Evolutionary conservation across 2,797 vertebrate species (phyloP).

Genomic region (Philypnodon macrostomus): DNA sequence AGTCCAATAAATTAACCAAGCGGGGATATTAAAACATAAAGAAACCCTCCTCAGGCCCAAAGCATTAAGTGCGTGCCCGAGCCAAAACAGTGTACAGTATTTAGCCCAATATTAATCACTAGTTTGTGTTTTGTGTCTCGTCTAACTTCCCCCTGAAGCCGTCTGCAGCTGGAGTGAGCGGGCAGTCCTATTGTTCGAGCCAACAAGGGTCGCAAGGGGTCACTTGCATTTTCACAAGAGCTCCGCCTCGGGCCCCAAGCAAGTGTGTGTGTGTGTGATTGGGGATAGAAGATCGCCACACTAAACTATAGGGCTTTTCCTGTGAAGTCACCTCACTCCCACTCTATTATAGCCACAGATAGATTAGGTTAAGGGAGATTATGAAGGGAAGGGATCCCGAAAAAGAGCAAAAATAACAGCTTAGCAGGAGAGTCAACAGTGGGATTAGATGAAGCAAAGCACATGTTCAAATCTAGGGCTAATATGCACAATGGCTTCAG

Average conservation of each 20-base stretch:
- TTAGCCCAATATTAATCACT: conserved; percentile 52
- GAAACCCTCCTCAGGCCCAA: conserved; percentile 10
- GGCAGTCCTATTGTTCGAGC: conserved; percentile 64
- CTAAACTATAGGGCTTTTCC: conserved; percentile 73
- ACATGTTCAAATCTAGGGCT: conserved; percentile 65
- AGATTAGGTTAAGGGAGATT: conserved; percentile 82
- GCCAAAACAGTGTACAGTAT: conserved; percentile 35
- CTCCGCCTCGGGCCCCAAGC: too few relatives aligned
- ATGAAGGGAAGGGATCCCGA: conserved; percentile 67
- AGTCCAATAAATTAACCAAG: too few relatives aligned
- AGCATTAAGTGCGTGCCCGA: conserved; percentile 17
- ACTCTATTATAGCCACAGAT: conserved; percentile 71
- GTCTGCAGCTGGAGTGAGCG: conserved; percentile 66
- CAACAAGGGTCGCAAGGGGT: conserved; percentile 69
- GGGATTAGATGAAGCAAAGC: conserved; percentile 65
- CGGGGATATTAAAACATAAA: too few relatives aligned
- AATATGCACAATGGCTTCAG: conserved; percentile 60
- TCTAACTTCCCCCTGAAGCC: conserved; percentile 60
- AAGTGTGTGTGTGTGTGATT: conserved; percentile 66
- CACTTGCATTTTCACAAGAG: conserved; percentile 73
- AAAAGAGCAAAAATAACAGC: conserved; percentile 77
- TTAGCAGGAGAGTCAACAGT: conserved; percentile 74
- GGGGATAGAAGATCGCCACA: too few relatives aligned
- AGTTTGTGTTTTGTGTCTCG: conserved; percentile 54
- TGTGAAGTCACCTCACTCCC: conserved; percentile 67